Evolutionary conservation across 2,797 vertebrate species (phyloP), one percentile per base, ranked within the genome.

Genomic region (Phataginus tetradactyla): DNA sequence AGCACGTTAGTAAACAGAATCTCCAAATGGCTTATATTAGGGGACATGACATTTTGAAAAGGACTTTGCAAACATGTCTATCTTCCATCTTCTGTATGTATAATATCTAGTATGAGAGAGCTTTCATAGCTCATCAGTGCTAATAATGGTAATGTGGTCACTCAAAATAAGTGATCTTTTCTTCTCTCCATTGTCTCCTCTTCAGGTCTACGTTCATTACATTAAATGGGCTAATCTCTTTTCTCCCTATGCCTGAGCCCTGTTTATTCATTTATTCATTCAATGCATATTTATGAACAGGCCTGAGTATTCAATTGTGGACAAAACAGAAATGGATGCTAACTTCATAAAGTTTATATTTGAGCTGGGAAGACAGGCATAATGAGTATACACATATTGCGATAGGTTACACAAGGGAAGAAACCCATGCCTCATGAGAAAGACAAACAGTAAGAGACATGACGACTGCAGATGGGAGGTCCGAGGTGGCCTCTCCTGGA

Each of bases 161-260:
- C 90, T 83, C 53, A 84, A 59, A 57, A 3, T 21, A 86, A 92
- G 53, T 27, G 21, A 72, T 72, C 29, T 75, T 94, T 93, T 68
- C 42, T 85, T 79, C 27, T 61, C 34, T 69, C 66, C 7, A 71
- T 23, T 61, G 34, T 84, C 66, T 90, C 21, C 45, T 86, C 12
- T 57, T 87, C 32, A 81, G 42, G 34, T 91, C 21, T 25, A 79
- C 55, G 63, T 59, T 85, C 34, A 63, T 49, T 64, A n/a, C 32
- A 86, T 64, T 84, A 89, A 80, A 79, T 59, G 13, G 15, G 27
- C 29, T 96, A 57, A 86, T 92, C 66, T 93, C 68, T 79, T 91
- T 84, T 66, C 66, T 66, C 14, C 53, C 49, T 86, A 1, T 51
- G 20, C 11, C 51, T 92, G 37, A 90, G 11, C 51, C 23, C 53